phyloP scores from a whole-genome alignment of 2,888 invertebrate genomes.

The Scaptomyza parva region DNA sequence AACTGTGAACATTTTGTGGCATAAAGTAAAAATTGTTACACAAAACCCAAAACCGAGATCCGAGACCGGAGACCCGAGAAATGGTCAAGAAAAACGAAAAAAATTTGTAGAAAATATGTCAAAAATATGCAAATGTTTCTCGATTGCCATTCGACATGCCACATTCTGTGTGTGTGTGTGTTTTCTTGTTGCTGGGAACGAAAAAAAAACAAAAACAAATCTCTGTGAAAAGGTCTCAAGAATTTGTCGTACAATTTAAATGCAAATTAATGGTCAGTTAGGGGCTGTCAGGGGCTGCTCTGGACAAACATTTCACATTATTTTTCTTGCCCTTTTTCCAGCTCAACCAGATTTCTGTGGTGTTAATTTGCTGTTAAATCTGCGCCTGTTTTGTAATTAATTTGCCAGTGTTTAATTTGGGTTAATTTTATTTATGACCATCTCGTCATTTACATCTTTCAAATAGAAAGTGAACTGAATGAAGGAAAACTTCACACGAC shows the following conservation, averaged over 20 bases:
- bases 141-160: slow-evolving; percentile 35
- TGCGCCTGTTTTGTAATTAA: slow-evolving; percentile 69
- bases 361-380: slow-evolving; percentile 82
- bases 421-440: slow-evolving; percentile 80
- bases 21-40: slow-evolving; percentile 60
- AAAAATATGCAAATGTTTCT: slow-evolving; percentile 72
- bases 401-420: slow-evolving; percentile 79
- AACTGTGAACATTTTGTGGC: slow-evolving; percentile 61
- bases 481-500: slow-evolving; percentile 41
- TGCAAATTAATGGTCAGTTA: slow-evolving; percentile 81
- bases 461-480: slow-evolving; percentile 11
- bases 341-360: slow-evolving; percentile 66
- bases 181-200: slow-evolving; percentile 30
- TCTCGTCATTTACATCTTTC: slow-evolving; percentile 68
- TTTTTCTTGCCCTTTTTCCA: slow-evolving; percentile 25
- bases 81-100: slow-evolving; percentile 64
- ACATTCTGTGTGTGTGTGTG: slow-evolving; percentile 33
- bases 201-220: too few relatives aligned
- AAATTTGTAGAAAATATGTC: slow-evolving; percentile 73
- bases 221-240: slow-evolving; percentile 33
- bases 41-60: slow-evolving; percentile 12
- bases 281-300: slow-evolving; percentile 75
- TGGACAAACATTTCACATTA: slow-evolving; percentile 46
- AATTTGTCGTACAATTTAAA: slow-evolving; percentile 72
- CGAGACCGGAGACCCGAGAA: slow-evolving; percentile 25